A percentile compares a stretch with the other conserved stretches of the same genome.
These are phyloP conservation scores for Amphipyra tragopoginis DNA, from an alignment of 2,888 invertebrate species.

Conservation along the genomic window DNA sequence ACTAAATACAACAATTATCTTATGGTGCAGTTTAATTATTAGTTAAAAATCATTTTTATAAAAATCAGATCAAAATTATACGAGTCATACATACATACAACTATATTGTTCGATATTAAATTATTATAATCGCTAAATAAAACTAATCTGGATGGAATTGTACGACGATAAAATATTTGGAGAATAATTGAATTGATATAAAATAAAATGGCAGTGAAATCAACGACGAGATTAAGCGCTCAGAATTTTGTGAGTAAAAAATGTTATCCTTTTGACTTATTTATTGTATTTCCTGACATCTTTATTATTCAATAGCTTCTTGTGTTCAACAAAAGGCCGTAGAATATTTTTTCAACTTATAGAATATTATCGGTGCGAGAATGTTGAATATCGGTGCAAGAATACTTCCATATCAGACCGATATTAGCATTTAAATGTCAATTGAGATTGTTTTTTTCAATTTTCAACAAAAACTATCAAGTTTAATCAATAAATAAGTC, in stretches of 20 bases:
- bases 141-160: slow-evolving; percentile 48
- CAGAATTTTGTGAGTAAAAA: slow-evolving; percentile 41
- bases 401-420: no score
- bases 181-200: slow-evolving; percentile 20
- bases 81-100: slow-evolving; percentile 12
- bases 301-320: no score
- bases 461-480: neutral
- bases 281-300: neutral
- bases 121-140: slow-evolving; percentile 28
- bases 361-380: no score
- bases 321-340: no score
- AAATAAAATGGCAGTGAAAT: slow-evolving; percentile 34
- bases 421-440: no score
- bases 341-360: no score
- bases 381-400: no score
- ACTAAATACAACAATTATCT: neutral
- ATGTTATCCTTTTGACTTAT: slow-evolving; percentile 33
- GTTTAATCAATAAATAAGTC: slow-evolving; percentile 31
- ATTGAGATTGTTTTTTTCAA: neutral
- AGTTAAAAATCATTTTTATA: slow-evolving; percentile 30
- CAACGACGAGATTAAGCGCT: slow-evolving; percentile 37
- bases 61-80: slow-evolving; percentile 34
- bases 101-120: slow-evolving; percentile 19
- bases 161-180: slow-evolving; percentile 14
- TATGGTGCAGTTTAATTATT: slow-evolving; percentile 29